Conservation (phyloP, 2,113 vertebrate species). For the Himantopus leucocephalus region DNA sequence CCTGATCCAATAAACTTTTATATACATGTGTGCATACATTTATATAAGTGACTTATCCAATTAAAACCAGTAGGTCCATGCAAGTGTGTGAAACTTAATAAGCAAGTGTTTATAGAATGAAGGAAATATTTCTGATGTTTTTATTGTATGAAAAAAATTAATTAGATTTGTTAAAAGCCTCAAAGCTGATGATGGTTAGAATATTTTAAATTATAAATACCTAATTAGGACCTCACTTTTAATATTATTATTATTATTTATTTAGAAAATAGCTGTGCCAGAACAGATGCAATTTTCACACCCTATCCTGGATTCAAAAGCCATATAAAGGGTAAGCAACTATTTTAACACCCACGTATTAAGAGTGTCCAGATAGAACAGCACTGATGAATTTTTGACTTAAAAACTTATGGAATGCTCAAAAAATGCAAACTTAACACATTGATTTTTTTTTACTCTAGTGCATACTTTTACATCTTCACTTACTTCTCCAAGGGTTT, state of each 20-base stretch:
- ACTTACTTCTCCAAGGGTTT: background rate
- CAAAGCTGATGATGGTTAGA: background rate
- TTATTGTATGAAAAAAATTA: background rate
- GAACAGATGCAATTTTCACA: constrained; percentile 96
- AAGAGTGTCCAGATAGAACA: background rate
- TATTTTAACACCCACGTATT: background rate
- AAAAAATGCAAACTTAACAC: background rate
- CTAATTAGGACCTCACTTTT: background rate
- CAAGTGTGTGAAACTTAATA: background rate
- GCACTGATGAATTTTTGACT: background rate
- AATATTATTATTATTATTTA: background rate
- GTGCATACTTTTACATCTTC: background rate
- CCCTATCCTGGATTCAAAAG: constrained; percentile 98
- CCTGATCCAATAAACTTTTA: background rate
- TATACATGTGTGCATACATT: accelerated
- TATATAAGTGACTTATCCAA: background rate
- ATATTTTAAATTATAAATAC: constrained; percentile 21
- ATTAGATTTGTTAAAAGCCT: background rate
- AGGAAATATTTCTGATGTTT: background rate
- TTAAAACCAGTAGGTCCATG: background rate
- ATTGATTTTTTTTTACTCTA: background rate
- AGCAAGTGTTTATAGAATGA: background rate
- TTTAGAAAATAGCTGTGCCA: constrained; percentile 97
- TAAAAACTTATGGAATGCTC: background rate
- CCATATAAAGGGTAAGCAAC: constrained; percentile 90